Evolutionary conservation across 2,113 vertebrate genomes (phyloP).

Genomic region (Sinocyclocheilus grahami): DNA sequence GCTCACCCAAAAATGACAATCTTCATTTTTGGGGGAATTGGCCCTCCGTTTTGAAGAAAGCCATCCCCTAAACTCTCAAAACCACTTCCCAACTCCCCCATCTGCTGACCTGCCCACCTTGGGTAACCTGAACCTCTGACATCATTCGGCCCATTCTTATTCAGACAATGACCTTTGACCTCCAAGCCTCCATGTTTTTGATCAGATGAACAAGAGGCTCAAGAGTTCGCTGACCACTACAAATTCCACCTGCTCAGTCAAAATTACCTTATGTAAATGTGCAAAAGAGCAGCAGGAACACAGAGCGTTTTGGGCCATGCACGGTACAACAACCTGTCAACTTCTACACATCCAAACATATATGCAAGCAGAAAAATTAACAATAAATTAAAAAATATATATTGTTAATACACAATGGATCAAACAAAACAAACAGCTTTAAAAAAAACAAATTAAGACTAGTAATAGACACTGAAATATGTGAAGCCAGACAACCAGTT

Average conservation of each 20-base stretch:
- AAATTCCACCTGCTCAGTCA: slow-evolving; percentile 56
- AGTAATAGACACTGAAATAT: slow-evolving; percentile 66
- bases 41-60: too few species aligned
- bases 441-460: slow-evolving; percentile 74
- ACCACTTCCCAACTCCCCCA: background rate
- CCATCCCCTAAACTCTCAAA: background rate
- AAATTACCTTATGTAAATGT: slow-evolving; percentile 74
- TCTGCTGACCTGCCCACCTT: slow-evolving; percentile 43
- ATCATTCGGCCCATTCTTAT: slow-evolving; percentile 67
- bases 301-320: slow-evolving; percentile 70
- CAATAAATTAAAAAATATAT: slow-evolving; percentile 94
- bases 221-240: slow-evolving; percentile 44
- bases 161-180: slow-evolving; percentile 50
- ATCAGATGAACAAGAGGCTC: slow-evolving; percentile 48
- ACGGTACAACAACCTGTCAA: slow-evolving; percentile 60
- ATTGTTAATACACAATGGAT: slow-evolving; percentile 76
- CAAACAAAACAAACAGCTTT: slow-evolving; percentile 63
- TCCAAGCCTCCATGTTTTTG: slow-evolving; percentile 59
- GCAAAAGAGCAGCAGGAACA: slow-evolving; percentile 79
- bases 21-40: background rate
- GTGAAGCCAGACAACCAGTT: slow-evolving; percentile 54
- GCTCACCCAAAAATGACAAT: background rate
- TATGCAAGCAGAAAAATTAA: slow-evolving; percentile 82
- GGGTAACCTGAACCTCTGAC: slow-evolving; percentile 64
- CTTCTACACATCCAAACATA: slow-evolving; percentile 60